A percentile compares a stretch with the other conserved stretches of the same genome.
Conservation (phyloP, 2,888 invertebrate genomes). For the Meiosimyza platycephala region DNA sequence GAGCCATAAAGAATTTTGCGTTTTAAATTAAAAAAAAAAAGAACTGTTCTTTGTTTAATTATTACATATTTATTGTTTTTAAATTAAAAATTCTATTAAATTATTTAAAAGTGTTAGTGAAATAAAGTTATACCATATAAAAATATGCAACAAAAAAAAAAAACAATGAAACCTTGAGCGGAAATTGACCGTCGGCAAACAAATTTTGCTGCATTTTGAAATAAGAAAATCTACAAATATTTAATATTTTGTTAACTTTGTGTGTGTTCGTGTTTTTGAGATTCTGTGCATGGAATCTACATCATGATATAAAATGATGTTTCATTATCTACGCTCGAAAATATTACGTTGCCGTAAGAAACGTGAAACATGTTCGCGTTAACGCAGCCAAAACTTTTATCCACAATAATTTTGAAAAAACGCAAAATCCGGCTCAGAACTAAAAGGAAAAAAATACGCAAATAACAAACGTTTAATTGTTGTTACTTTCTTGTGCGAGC, state of each 20-base stretch:
- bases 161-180: too few relatives aligned
- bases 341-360: conserved; percentile 53
- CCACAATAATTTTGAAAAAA: conserved; percentile 63
- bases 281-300: conserved; percentile 42
- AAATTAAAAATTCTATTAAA: too few relatives aligned
- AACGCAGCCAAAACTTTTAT: conserved; percentile 58
- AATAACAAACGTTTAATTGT: conserved; percentile 52
- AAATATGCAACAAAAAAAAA: too few relatives aligned
- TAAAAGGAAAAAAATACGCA: conserved; percentile 64
- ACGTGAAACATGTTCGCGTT: conserved; percentile 64
- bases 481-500: too few relatives aligned
- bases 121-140: too few relatives aligned
- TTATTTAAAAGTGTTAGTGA: too few relatives aligned
- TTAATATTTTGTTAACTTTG: neutral
- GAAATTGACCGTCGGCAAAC: conserved; percentile 43
- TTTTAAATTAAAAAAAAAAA: conserved; percentile 1
- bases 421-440: conserved; percentile 63
- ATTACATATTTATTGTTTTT: too few relatives aligned
- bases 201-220: neutral
- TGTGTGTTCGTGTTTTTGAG: neutral
- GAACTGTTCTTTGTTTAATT: neutral
- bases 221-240: neutral
- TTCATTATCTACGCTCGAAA: conserved; percentile 47
- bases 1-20: conserved; percentile 7
- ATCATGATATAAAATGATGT: conserved; percentile 54